A percentile compares a stretch with the other conserved stretches of the same genome.
These are phyloP conservation scores for Apostichopus californicus DNA, from an alignment of 35 echinoderm and acorn worm species.

Conservation along the genomic window DNA sequence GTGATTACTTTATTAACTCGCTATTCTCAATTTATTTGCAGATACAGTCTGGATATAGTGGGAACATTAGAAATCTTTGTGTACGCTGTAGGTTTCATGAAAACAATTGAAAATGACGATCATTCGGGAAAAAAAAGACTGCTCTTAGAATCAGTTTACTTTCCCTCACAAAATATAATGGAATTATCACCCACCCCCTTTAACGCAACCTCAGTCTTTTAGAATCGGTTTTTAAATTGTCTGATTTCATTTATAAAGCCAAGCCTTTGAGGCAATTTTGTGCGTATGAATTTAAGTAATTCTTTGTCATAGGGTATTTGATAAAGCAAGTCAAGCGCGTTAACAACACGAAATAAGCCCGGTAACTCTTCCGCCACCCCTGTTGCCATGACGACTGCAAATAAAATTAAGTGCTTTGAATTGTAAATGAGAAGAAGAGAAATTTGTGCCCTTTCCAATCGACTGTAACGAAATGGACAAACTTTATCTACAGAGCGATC, in stretches of 20 bases:
- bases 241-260: conserved; percentile 42
- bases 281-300: conserved; percentile 43
- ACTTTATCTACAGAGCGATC: neutral
- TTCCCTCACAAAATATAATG: too few relatives aligned
- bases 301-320: conserved; percentile 37
- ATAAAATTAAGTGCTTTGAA: conserved; percentile 41
- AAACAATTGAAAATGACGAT: too few relatives aligned
- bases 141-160: too few relatives aligned
- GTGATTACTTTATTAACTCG: too few relatives aligned
- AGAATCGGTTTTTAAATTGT: conserved; percentile 42
- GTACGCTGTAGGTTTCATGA: too few relatives aligned
- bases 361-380: conserved; percentile 23
- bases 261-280: conserved; percentile 33
- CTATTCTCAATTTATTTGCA: too few relatives aligned
- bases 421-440: neutral
- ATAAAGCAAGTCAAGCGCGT: conserved; percentile 22
- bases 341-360: conserved; percentile 43
- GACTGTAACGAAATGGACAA: conserved; percentile 11
- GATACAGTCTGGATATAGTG: too few relatives aligned
- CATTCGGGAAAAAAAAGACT: too few relatives aligned
- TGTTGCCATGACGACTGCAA: conserved; percentile 35
- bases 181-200: neutral
- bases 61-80: too few relatives aligned
- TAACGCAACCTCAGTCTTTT: conserved; percentile 8
- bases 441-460: conserved; percentile 30